Conservation (phyloP, 2,113 vertebrate species). For the Larimichthys polyactis region DNA sequence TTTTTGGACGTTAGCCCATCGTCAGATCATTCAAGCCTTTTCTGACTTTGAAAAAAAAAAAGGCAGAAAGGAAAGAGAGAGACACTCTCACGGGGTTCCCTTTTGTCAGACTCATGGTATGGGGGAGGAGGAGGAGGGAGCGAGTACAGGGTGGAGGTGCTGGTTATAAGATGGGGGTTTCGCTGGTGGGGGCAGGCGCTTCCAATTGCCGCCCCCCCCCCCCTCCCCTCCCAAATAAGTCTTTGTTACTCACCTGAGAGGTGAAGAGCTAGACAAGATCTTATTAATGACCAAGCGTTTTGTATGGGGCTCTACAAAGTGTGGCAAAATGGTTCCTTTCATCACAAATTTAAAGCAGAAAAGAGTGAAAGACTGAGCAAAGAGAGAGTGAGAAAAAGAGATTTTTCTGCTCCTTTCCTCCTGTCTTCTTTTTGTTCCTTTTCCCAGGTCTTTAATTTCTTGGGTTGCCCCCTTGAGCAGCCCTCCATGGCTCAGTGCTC, state of each 20-base stretch:
- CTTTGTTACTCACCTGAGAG: constrained; percentile 86
- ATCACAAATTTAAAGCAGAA: constrained; percentile 79
- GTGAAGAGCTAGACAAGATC: constrained; percentile 81
- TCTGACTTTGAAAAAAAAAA: constrained; percentile 79
- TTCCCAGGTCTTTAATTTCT: constrained; percentile 83
- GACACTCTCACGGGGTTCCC: constrained; percentile 82
- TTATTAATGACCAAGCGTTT: constrained; percentile 80
- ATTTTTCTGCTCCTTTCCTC: constrained; percentile 74
- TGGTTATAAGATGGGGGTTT: constrained; percentile 69
- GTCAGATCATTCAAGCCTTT: constrained; percentile 79
- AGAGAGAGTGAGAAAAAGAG: constrained; percentile 66
- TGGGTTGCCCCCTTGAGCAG: constrained; percentile 80
- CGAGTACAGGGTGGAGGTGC: constrained; percentile 70
- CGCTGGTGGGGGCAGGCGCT: constrained; percentile 67
- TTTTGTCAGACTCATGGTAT: constrained; percentile 83
- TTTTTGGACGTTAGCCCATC: constrained; percentile 81
- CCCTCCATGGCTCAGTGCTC: constrained; percentile 82
- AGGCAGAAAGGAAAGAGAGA: constrained; percentile 71
- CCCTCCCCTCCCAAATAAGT: constrained; percentile 58
- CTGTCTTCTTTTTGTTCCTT: constrained; percentile 73
- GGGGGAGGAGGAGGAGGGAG: constrained; percentile 62
- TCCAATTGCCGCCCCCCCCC: constrained; percentile 52
- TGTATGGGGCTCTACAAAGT: constrained; percentile 69
- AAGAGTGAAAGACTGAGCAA: constrained; percentile 74
- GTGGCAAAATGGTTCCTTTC: constrained; percentile 76